A percentile compares a stretch with the other conserved stretches of the same genome.
Conservation (phyloP, 2,797 vertebrate genomes). For the Sciaenops ocellatus region DNA sequence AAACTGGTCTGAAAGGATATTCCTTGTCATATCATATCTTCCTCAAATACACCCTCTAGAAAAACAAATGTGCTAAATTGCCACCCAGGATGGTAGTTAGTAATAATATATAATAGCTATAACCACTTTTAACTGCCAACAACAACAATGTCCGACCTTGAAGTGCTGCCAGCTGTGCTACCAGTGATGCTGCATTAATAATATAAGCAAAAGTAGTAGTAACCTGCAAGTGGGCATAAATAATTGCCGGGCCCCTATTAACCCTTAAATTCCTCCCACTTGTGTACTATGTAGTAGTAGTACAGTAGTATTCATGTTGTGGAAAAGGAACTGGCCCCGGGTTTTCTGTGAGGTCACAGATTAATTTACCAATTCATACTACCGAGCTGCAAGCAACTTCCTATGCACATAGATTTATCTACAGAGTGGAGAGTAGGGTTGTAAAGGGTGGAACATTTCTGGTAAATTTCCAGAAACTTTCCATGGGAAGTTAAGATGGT, state of each 20-base stretch:
- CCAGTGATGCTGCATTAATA: constrained; percentile 38
- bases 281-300: background rate
- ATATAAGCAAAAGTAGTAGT: constrained; percentile 25
- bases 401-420: background rate
- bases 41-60: constrained; percentile 31
- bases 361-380: background rate
- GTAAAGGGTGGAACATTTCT: background rate
- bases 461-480: too few relatives aligned
- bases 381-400: background rate
- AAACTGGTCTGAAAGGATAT: constrained; percentile 9
- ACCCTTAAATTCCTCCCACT: constrained; percentile 7
- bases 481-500: too few relatives aligned
- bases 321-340: background rate
- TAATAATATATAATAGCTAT: constrained; percentile 25
- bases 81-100: constrained; percentile 17
- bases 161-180: constrained; percentile 24
- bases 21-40: constrained; percentile 21
- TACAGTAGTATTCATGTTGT: background rate
- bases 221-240: constrained; percentile 18
- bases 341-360: constrained; percentile 10
- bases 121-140: constrained; percentile 29
- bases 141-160: constrained; percentile 34
- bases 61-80: constrained; percentile 17
- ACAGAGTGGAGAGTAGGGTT: background rate
- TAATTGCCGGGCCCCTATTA: constrained; percentile 17